A percentile compares a stretch with the other conserved stretches of the same genome.
Conservation (phyloP, 2,888 invertebrate genomes). For the Linyphia triangularis region DNA sequence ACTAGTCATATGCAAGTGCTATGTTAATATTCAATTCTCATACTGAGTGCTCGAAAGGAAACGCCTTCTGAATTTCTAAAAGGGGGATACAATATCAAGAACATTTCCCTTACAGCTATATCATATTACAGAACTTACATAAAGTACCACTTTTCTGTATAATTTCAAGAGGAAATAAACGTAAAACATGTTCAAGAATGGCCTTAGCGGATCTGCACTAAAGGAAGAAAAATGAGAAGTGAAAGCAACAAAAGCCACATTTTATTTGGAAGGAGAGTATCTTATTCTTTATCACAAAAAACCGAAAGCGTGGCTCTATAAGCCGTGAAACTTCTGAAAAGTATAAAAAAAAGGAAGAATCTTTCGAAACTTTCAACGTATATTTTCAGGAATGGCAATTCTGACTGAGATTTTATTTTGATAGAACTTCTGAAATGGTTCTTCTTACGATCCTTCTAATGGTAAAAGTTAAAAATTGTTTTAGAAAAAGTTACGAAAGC, state of each 20-base stretch:
- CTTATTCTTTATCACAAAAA: slow-evolving; percentile 1
- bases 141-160: neutral
- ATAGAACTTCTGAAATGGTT: neutral
- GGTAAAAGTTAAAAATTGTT: neutral
- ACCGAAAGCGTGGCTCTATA: neutral
- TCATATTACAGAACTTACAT: neutral
- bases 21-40: too few species aligned
- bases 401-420: neutral
- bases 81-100: neutral
- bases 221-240: neutral
- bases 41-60: too few species aligned
- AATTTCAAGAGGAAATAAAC: neutral
- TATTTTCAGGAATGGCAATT: neutral
- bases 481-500: too few species aligned
- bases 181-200: neutral
- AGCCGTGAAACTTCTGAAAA: neutral
- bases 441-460: neutral
- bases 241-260: neutral
- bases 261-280: neutral
- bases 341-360: neutral
- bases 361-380: neutral
- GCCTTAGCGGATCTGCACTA: neutral
- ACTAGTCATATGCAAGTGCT: too few species aligned
- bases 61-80: too few species aligned
- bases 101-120: neutral